phyloP scores from a whole-genome alignment of 2,888 invertebrate genomes.

The Gymnoscelis rufifasciata region DNA sequence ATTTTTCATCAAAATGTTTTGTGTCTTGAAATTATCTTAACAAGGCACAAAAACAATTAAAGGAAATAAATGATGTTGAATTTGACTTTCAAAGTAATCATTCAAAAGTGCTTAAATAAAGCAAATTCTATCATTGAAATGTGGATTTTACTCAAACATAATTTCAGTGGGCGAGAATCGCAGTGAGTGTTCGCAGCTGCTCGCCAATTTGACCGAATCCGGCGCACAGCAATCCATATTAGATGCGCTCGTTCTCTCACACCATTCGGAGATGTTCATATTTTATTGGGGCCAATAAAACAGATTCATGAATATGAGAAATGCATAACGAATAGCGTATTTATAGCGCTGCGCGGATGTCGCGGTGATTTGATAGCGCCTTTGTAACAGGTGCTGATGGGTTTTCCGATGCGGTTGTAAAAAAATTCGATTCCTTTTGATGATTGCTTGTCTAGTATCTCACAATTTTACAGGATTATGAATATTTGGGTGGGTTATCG shows the following conservation, averaged over 20 bases:
- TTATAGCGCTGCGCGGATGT: slow-evolving; percentile 75
- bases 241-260: slow-evolving; percentile 77
- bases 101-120: no score
- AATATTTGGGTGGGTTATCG: not conserved
- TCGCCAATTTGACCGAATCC: slow-evolving; percentile 66
- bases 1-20: no score
- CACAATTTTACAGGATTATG: slow-evolving; percentile 34
- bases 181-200: slow-evolving; percentile 37
- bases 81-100: no score
- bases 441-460: slow-evolving; percentile 1
- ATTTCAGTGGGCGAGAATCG: slow-evolving; percentile 23
- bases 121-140: no score
- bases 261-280: slow-evolving; percentile 80
- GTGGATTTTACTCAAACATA: slow-evolving; percentile 10
- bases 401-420: slow-evolving; percentile 72
- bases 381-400: slow-evolving; percentile 79
- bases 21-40: no score
- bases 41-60: no score
- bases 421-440: slow-evolving; percentile 59
- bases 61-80: no score
- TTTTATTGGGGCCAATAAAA: slow-evolving; percentile 81
- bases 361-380: slow-evolving; percentile 78
- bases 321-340: slow-evolving; percentile 79
- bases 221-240: slow-evolving; percentile 77
- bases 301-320: slow-evolving; percentile 80